Conservation (phyloP, 2,113 vertebrate genomes). For the Ellobius talpinus region DNA sequence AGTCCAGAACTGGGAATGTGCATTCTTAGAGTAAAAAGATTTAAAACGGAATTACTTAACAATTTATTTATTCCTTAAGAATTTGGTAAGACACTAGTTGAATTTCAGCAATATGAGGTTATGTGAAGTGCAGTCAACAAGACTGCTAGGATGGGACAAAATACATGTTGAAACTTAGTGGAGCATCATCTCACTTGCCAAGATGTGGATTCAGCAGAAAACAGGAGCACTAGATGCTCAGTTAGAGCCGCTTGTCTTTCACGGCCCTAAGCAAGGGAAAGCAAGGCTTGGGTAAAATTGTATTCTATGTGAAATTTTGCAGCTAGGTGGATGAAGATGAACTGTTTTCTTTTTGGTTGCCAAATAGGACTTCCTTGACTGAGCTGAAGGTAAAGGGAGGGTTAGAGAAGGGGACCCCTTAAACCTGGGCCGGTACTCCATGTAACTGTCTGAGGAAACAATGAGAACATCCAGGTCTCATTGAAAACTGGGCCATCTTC, state of each 20-base stretch:
- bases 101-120: slow-evolving; percentile 59
- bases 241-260: not conserved
- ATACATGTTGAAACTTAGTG: not conserved
- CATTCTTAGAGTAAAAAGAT: slow-evolving; percentile 60
- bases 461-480: not conserved
- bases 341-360: not conserved
- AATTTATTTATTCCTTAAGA: too few relatives aligned
- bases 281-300: not conserved
- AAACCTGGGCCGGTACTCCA: not conserved
- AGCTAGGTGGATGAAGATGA: not conserved
- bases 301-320: not conserved
- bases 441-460: not conserved
- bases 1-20: slow-evolving; percentile 34
- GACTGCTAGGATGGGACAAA: slow-evolving; percentile 35
- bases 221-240: not conserved
- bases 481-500: not conserved
- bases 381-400: not conserved
- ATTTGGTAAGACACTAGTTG: slow-evolving; percentile 53
- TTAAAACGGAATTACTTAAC: slow-evolving; percentile 62
- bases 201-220: not conserved
- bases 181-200: not conserved
- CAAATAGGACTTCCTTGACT: not conserved
- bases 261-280: not conserved
- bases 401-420: not conserved
- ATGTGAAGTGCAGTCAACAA: slow-evolving; percentile 15